These are phyloP conservation scores for Enteromius fasciolatus DNA, from an alignment of 2,797 vertebrate species.

Conservation along the genomic window DNA sequence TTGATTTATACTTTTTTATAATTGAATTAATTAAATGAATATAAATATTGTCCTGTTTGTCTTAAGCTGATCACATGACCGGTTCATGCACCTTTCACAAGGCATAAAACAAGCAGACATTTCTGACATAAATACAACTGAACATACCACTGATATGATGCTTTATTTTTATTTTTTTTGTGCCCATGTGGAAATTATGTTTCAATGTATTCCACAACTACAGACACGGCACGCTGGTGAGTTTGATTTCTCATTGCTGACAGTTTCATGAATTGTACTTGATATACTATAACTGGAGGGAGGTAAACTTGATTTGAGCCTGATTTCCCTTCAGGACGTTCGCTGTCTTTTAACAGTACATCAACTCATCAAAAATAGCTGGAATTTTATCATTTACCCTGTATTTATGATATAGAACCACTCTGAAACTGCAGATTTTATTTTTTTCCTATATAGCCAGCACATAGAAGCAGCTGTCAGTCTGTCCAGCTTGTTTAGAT, in stretches of 20 bases:
- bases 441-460: not conserved
- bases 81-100: not conserved
- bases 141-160: slow-evolving; percentile 6
- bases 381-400: slow-evolving; percentile 40
- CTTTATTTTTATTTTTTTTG: not conserved
- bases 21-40: not conserved
- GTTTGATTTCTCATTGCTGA: slow-evolving; percentile 24
- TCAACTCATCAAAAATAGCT: slow-evolving; percentile 36
- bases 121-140: not conserved
- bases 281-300: slow-evolving; percentile 4
- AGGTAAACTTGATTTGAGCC: slow-evolving; percentile 40
- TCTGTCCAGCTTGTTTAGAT: slow-evolving; percentile 39
- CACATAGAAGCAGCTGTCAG: slow-evolving; percentile 36
- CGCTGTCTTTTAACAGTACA: not conserved
- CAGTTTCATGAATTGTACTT: slow-evolving; percentile 33
- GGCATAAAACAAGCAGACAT: not conserved
- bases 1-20: not conserved
- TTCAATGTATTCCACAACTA: not conserved
- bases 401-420: slow-evolving; percentile 40
- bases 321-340: not conserved
- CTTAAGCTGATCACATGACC: not conserved
- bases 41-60: not conserved
- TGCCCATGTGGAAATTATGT: not conserved
- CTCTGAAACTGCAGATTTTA: slow-evolving; percentile 34
- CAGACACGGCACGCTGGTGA: not conserved